phyloP scores from a whole-genome alignment of 2,113 vertebrate genomes.

The Leuciscus idus region DNA sequence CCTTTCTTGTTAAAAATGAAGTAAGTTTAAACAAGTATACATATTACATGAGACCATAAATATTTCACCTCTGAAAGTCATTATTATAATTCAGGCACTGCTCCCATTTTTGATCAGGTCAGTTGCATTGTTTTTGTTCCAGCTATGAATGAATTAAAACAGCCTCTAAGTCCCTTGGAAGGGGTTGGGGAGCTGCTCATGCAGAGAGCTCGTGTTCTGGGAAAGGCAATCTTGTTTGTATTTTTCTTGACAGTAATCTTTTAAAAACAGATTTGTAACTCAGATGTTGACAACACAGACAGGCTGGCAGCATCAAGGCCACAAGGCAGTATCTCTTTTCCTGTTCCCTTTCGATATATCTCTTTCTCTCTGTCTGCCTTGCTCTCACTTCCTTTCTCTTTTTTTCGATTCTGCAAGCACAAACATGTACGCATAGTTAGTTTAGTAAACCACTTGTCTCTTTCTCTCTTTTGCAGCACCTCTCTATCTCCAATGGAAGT shows the following conservation, averaged over 20 bases:
- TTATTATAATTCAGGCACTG: neutral
- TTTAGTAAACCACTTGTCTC: neutral
- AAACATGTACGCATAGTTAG: neutral
- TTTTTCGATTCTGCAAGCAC: neutral
- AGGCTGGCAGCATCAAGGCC: constrained; percentile 20
- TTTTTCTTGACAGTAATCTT: constrained; percentile 24
- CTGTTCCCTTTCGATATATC: neutral
- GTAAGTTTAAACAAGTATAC: neutral
- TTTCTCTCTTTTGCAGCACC: constrained; percentile 79
- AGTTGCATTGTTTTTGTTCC: neutral
- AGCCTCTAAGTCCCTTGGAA: neutral
- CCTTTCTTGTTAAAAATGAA: no score
- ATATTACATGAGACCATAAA: neutral
- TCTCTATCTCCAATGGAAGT: constrained; percentile 87
- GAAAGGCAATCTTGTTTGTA: neutral
- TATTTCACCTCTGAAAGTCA: neutral
- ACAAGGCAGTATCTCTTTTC: neutral
- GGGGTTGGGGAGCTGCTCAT: neutral
- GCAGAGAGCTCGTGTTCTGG: neutral
- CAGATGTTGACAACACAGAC: constrained; percentile 3
- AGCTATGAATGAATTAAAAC: neutral
- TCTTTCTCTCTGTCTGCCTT: neutral
- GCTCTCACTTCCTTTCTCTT: neutral
- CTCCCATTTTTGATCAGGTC: neutral
- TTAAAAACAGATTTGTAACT: constrained; percentile 40